These are phyloP conservation scores for Noctuana brunneofusca DNA, from an alignment of 2,888 invertebrate genomes.

Conservation along the genomic window DNA sequence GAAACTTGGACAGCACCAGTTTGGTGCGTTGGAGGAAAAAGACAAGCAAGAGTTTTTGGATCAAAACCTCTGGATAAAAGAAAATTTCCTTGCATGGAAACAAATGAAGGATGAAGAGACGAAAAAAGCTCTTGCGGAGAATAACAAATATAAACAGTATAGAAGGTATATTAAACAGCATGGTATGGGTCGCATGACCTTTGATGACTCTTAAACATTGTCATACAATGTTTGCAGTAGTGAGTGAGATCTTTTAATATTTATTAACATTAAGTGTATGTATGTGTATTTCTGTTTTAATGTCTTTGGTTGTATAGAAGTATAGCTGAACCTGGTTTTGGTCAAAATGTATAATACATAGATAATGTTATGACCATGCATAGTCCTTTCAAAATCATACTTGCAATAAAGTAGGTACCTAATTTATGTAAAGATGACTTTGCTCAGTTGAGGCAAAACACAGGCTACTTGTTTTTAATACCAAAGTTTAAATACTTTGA, in stretches of 20 bases:
- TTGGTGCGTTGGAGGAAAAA: constrained; percentile 88
- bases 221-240: neutral
- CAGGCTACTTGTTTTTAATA: no score
- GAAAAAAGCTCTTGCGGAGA: constrained; percentile 92
- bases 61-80: constrained; percentile 91
- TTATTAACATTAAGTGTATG: neutral
- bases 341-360: neutral
- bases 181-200: constrained; percentile 94
- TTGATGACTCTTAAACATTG: constrained; percentile 88
- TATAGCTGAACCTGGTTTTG: neutral
- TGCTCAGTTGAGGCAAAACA: no score
- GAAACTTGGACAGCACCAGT: constrained; percentile 87
- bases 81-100: constrained; percentile 91
- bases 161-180: constrained; percentile 95
- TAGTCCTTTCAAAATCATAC: no score
- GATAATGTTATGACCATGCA: no score
- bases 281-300: neutral
- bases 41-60: constrained; percentile 89
- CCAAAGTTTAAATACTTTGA: no score
- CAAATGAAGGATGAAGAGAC: constrained; percentile 91
- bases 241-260: constrained; percentile 5
- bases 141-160: constrained; percentile 93
- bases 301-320: neutral
- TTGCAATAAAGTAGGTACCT: no score
- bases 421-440: no score